Evolutionary conservation across 2,113 vertebrate species (phyloP).

Genomic region (Arenaria interpres): DNA sequence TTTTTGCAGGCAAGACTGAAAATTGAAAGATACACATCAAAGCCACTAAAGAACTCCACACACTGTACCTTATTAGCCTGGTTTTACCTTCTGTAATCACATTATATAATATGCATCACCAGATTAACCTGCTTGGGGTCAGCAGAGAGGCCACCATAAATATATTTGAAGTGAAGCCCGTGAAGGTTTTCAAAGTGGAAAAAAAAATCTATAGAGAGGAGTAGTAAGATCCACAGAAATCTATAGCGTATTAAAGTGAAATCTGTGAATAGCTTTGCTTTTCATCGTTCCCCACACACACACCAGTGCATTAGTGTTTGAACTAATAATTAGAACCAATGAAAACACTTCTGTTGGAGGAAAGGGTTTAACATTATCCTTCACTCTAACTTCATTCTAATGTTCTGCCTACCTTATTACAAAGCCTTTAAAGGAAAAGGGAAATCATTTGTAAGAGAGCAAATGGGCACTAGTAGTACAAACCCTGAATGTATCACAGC

Average conservation of each 20-base stretch:
- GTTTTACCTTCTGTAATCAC: slow-evolving; percentile 68
- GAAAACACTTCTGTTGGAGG: slow-evolving; percentile 49
- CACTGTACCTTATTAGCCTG: slow-evolving; percentile 47
- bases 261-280: slow-evolving; percentile 54
- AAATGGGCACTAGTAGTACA: background rate
- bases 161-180: slow-evolving; percentile 58
- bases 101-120: slow-evolving; percentile 65
- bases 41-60: slow-evolving; percentile 55
- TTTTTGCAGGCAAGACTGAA: slow-evolving; percentile 55
- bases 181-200: slow-evolving; percentile 57
- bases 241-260: slow-evolving; percentile 46
- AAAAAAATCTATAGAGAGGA: slow-evolving; percentile 13
- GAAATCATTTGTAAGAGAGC: background rate
- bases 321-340: slow-evolving; percentile 64
- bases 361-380: slow-evolving; percentile 12
- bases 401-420: slow-evolving; percentile 38
- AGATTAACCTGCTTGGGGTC: slow-evolving; percentile 62
- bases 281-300: background rate
- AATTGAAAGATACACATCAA: slow-evolving; percentile 76
- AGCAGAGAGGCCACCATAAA: slow-evolving; percentile 41
- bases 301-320: background rate
- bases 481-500: background rate
- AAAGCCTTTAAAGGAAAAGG: slow-evolving; percentile 31
- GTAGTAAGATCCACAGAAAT: slow-evolving; percentile 62
- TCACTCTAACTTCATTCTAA: slow-evolving; percentile 7